Evolutionary conservation across 2,113 vertebrate species (phyloP), one percentile per base, ranked within the genome.

Genomic region (Hydrolagus affinis): DNA sequence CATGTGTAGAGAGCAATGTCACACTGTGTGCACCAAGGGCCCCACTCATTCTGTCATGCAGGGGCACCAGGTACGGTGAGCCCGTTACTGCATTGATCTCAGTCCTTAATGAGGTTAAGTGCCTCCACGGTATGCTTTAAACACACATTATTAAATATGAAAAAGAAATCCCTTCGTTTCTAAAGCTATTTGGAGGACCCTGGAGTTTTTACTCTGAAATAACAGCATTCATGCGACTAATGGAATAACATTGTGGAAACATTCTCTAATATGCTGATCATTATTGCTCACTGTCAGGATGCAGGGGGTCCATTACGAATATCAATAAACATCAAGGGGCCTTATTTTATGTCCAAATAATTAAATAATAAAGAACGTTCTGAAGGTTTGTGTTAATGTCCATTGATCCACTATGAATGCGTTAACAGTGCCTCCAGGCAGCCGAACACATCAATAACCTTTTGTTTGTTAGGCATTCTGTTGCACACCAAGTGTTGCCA

Each of bases 331-430:
- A 83, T 66, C 60, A 60, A 83, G 60, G 19, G 60, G 62, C 78
- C 62, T 83, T 83, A 83, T 32, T 83, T 83, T 83, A 83, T 83
- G 78, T 66, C 62, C 62, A 83, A 83, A 83, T 66, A 83, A 83
- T 83, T 83, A 83, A 83, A 83, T 83, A 83, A 83, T 83, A 83
- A 83, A 83, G 62, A 83, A 83, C 11, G 25, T 83, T 83, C 78
- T 83, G 64, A 83, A 68, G 78, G 78, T 62, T 83, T 83, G 78
- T 83, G 78, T 83, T 83, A 83, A 83, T 83, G 78, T 83, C 78
- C 78, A 83, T 83, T 83, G 78, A 83, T 83, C 78, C 66, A 25
- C 78, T 66, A 83, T 80, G 77, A 80, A 80, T 80, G 77, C 77
- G 64, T 83, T 83, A 83, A 68, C 60, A 66, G 60, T 64, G 62